These are phyloP conservation scores for Garrulus glandarius DNA, from an alignment of 2,797 vertebrate species.

Conservation along the genomic window DNA sequence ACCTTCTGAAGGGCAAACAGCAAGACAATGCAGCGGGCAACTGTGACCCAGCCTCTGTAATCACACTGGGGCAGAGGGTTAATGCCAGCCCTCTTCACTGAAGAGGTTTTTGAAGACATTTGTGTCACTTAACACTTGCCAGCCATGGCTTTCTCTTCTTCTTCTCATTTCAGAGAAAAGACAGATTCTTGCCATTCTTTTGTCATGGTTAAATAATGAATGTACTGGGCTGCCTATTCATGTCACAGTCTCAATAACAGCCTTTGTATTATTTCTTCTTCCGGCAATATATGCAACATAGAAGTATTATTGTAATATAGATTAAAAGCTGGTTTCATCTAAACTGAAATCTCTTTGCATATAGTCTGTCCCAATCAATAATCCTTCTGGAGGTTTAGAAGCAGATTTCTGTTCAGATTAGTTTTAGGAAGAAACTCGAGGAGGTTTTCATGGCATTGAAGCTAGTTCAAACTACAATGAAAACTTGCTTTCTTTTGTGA, in stretches of 20 bases:
- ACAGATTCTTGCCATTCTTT: background rate
- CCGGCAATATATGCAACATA: background rate
- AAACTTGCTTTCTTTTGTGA: background rate
- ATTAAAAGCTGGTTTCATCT: background rate
- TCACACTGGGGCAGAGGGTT: background rate
- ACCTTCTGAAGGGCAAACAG: background rate
- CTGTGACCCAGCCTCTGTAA: background rate
- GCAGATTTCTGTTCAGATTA: background rate
- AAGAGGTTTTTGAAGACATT: background rate
- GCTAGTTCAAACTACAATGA: background rate
- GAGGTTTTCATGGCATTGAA: background rate
- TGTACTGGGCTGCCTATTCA: background rate
- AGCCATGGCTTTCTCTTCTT: background rate
- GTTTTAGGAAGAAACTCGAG: background rate
- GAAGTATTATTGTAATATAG: background rate
- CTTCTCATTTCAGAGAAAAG: background rate
- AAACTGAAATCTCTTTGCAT: background rate
- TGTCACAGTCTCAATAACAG: background rate
- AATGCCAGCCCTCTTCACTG: background rate
- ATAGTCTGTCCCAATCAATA: background rate
- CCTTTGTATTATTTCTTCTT: background rate
- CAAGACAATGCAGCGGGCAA: background rate
- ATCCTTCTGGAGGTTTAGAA: background rate
- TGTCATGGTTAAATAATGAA: background rate
- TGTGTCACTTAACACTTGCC: background rate